These are phyloP conservation scores for Siderastrea siderea DNA, from an alignment of 92 coral and sea anemone genomes.

Conservation along the genomic window DNA sequence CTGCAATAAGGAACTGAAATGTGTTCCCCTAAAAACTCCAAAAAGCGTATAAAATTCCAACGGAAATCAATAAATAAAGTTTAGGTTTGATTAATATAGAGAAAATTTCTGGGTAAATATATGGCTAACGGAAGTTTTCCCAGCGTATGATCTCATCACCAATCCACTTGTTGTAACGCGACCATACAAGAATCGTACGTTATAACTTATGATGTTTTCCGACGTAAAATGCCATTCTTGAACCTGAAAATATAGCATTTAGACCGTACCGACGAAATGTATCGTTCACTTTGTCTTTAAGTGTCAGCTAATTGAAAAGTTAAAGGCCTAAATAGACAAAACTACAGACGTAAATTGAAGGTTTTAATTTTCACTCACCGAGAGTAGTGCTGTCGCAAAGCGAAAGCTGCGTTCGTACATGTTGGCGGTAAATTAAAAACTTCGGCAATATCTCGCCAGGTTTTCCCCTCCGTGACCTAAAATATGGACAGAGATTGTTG, in stretches of 20 bases:
- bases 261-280: background rate
- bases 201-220: background rate
- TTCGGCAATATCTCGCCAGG: conserved; percentile 97
- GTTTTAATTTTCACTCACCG: conserved; percentile 67
- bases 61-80: background rate
- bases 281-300: background rate
- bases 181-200: conserved; percentile 21
- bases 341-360: conserved; percentile 26
- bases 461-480: conserved; percentile 95
- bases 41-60: conserved; percentile 8
- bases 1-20: conserved; percentile 11
- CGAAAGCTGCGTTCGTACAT: conserved; percentile 99
- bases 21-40: background rate
- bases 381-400: conserved; percentile 94
- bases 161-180: conserved; percentile 27
- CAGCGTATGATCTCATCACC: conserved; percentile 15
- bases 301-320: conserved; percentile 27
- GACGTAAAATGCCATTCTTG: background rate
- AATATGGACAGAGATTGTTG: conserved; percentile 4
- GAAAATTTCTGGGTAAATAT: conserved; percentile 23
- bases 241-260: background rate
- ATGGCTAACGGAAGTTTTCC: conserved; percentile 27
- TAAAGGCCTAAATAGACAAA: conserved; percentile 31
- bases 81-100: background rate
- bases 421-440: conserved; percentile 94